Conservation (phyloP, 2,888 invertebrate species). For the Anorthoa munda region DNA sequence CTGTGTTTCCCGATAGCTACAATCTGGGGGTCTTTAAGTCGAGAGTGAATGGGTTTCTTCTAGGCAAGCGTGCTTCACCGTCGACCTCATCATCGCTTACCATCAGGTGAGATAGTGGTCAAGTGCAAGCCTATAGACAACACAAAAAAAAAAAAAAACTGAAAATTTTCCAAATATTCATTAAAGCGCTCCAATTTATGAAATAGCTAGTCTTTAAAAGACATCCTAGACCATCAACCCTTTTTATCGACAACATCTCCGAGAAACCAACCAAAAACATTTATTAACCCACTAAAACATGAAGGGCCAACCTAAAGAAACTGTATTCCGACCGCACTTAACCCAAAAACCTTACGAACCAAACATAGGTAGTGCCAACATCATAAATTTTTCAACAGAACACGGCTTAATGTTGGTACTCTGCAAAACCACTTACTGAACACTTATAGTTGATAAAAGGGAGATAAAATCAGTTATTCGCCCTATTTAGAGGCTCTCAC, state of each 20-base stretch:
- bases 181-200: neutral
- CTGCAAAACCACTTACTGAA: constrained; percentile 50
- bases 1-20: too few relatives aligned
- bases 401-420: constrained; percentile 43
- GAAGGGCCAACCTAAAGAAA: constrained; percentile 37
- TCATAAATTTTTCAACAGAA: constrained; percentile 58
- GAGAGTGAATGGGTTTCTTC: too few relatives aligned
- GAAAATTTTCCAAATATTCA: too few relatives aligned
- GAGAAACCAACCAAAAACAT: constrained; percentile 6
- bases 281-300: constrained; percentile 37
- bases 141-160: too few relatives aligned
- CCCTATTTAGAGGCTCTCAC: constrained; percentile 40
- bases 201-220: neutral
- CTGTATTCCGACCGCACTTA: constrained; percentile 49
- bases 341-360: constrained; percentile 40
- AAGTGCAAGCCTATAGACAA: too few relatives aligned
- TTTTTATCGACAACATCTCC: constrained; percentile 11
- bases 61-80: too few relatives aligned
- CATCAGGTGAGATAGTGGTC: too few relatives aligned
- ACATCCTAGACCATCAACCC: neutral
- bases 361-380: constrained; percentile 37
- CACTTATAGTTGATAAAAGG: constrained; percentile 60
- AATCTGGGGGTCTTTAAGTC: too few relatives aligned
- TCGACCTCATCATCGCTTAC: too few relatives aligned
- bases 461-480: constrained; percentile 58